Conservation (phyloP, 2,113 vertebrate species). For the Siphamia tubifer region DNA sequence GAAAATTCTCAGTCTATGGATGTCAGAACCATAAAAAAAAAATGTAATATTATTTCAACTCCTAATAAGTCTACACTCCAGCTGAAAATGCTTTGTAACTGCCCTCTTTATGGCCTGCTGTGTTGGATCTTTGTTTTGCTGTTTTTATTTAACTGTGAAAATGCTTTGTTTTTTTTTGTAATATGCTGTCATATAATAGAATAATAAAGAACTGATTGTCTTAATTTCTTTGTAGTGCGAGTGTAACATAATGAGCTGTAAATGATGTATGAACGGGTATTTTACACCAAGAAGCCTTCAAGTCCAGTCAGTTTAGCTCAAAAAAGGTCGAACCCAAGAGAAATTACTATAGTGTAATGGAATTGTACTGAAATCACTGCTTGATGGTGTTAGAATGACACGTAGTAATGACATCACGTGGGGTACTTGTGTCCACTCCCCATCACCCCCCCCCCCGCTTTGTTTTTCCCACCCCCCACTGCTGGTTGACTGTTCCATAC, state of each 20-base stretch:
- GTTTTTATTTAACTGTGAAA: constrained; percentile 72
- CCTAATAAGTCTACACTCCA: neutral
- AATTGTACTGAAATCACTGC: too few relatives aligned
- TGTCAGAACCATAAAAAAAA: neutral
- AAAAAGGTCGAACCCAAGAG: too few relatives aligned
- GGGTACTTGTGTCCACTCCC: too few relatives aligned
- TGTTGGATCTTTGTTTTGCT: constrained; percentile 53
- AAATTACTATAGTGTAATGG: too few relatives aligned
- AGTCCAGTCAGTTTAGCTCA: too few relatives aligned
- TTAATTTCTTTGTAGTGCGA: constrained; percentile 40
- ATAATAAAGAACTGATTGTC: constrained; percentile 64
- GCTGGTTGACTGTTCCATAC: too few relatives aligned
- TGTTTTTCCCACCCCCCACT: too few relatives aligned
- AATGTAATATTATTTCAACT: neutral
- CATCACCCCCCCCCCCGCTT: too few relatives aligned
- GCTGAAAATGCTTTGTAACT: constrained; percentile 17
- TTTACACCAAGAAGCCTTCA: too few relatives aligned
- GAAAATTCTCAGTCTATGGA: neutral
- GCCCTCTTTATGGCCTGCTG: constrained; percentile 33
- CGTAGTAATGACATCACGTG: too few relatives aligned
- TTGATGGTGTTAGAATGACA: too few relatives aligned
- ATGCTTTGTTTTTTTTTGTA: constrained; percentile 56
- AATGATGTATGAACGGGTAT: neutral
- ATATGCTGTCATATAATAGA: constrained; percentile 61
- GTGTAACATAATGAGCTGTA: neutral